Percentiles rank a stretch among this genome's conserved stretches.
phyloP scores from a whole-genome alignment of 2,888 invertebrate species.

The Latrodectus elegans region DNA sequence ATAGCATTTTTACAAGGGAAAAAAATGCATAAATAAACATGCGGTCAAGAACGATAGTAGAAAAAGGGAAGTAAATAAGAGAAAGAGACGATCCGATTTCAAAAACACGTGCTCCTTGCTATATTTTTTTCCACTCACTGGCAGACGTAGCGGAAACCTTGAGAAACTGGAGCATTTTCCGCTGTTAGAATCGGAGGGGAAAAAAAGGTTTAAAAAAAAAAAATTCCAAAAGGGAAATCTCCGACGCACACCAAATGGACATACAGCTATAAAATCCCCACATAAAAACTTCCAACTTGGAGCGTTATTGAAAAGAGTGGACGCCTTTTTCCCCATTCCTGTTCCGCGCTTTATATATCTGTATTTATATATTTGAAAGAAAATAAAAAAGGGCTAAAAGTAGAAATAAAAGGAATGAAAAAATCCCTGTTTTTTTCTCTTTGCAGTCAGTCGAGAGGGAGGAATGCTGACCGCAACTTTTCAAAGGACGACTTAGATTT shows the following conservation, averaged over 20 bases:
- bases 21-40: not conserved
- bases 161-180: not conserved
- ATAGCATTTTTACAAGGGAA: too few species aligned
- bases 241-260: constrained; percentile 49
- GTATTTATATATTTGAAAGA: constrained; percentile 9
- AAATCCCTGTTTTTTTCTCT: constrained; percentile 3
- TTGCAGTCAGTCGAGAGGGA: constrained; percentile 6
- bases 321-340: constrained; percentile 23
- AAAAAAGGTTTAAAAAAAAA: not conserved
- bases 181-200: too few species aligned
- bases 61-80: not conserved
- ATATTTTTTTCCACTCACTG: not conserved
- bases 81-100: not conserved
- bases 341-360: constrained; percentile 48
- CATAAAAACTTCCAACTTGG: constrained; percentile 43
- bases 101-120: not conserved
- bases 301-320: constrained; percentile 63
- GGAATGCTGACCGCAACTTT: constrained; percentile 51
- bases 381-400: constrained; percentile 1
- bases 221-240: not conserved
- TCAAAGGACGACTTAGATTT: constrained; percentile 24
- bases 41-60: not conserved
- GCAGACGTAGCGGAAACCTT: not conserved
- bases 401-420: constrained; percentile 5
- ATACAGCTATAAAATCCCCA: constrained; percentile 49